Evolutionary conservation across 2,888 invertebrate genomes (phyloP).

Genomic region (Ichneumoninae sp.): DNA sequence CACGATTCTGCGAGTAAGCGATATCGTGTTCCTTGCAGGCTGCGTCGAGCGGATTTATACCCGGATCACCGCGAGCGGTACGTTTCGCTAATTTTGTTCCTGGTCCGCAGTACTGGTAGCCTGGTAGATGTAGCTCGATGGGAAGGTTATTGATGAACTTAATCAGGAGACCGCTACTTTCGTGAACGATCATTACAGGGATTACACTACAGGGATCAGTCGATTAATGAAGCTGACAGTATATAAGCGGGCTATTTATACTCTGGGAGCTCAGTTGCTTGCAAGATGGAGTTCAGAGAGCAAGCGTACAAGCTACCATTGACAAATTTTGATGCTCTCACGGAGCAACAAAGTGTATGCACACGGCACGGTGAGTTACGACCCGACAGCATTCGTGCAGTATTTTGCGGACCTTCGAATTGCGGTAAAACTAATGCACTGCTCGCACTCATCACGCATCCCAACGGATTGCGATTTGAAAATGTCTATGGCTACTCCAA

Average conservation of each 20-base stretch:
- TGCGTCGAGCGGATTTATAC: constrained; percentile 73
- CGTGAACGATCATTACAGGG: constrained; percentile 29
- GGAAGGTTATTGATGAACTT: constrained; percentile 55
- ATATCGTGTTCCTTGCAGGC: constrained; percentile 79
- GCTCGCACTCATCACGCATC: constrained; percentile 62
- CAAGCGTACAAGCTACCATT: constrained; percentile 41
- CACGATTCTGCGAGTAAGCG: constrained; percentile 70
- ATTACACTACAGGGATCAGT: background rate
- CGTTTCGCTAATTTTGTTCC: constrained; percentile 72
- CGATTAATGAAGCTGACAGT: constrained; percentile 12
- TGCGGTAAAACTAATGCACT: constrained; percentile 70
- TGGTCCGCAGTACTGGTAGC: constrained; percentile 26
- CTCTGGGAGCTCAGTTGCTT: background rate
- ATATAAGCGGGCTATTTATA: constrained; percentile 51
- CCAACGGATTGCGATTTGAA: constrained; percentile 67
- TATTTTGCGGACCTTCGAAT: constrained; percentile 67
- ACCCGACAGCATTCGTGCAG: constrained; percentile 71
- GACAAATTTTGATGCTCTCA: constrained; percentile 49
- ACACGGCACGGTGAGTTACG: constrained; percentile 72
- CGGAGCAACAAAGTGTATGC: background rate
- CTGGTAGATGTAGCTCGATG: constrained; percentile 32
- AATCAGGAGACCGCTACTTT: constrained; percentile 34
- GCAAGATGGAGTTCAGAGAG: constrained; percentile 47
- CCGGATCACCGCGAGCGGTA: constrained; percentile 54
- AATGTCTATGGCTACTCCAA: constrained; percentile 66